Evolutionary conservation across 2,888 invertebrate genomes (phyloP).

Genomic region (Erpobdella octoculata): DNA sequence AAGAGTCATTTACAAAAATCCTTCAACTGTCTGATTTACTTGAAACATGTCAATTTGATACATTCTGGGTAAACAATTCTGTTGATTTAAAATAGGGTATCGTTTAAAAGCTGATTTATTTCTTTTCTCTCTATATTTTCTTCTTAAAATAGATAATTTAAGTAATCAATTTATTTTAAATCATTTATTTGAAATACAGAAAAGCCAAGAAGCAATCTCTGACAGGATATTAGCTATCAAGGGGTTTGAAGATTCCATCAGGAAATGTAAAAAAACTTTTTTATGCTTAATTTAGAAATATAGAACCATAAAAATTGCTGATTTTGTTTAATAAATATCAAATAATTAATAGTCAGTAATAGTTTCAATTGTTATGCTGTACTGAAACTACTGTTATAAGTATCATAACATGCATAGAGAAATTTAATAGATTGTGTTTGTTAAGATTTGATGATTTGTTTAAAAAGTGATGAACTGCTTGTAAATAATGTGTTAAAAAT

Average conservation of each 20-base stretch:
- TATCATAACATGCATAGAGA: no score
- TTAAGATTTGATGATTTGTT: no score
- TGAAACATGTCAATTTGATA: constrained; percentile 83
- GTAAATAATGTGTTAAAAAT: no score
- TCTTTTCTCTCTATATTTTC: neutral
- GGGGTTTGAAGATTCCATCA: constrained; percentile 86
- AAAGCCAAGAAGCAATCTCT: constrained; percentile 42
- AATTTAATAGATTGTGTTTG: no score
- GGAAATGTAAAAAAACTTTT: constrained; percentile 62
- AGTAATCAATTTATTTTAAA: neutral
- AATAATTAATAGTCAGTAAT: no score
- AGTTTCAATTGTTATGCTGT: no score
- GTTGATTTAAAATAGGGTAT: no score
- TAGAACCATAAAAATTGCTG: no score
- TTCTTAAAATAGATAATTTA: neutral
- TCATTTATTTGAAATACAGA: constrained; percentile 44
- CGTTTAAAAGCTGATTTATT: neutral
- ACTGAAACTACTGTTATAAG: no score
- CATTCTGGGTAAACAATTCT: constrained; percentile 79
- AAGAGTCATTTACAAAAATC: constrained; percentile 77
- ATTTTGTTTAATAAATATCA: no score
- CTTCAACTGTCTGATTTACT: constrained; percentile 80
- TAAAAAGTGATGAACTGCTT: no score
- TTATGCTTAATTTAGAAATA: no score
- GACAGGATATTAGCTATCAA: constrained; percentile 66